Conservation (phyloP, 2,113 vertebrate species). For the Aspiorhynchus laticeps region DNA sequence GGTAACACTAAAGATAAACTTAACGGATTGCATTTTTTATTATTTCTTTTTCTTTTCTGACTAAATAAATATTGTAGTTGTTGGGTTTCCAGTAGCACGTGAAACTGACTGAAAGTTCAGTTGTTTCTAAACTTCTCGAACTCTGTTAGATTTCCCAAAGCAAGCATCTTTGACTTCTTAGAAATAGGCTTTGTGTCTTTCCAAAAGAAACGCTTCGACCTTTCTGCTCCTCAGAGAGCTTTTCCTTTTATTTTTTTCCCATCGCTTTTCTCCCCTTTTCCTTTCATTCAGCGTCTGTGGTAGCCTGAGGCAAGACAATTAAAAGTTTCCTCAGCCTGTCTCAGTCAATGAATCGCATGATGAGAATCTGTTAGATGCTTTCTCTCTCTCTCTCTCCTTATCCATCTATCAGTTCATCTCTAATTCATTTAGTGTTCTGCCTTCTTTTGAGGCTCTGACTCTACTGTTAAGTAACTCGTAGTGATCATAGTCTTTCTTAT, state of each 20-base stretch:
- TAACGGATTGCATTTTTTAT: not conserved
- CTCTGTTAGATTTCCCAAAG: slow-evolving; percentile 39
- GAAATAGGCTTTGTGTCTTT: slow-evolving; percentile 35
- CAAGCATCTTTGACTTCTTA: slow-evolving; percentile 33
- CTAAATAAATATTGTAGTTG: not conserved
- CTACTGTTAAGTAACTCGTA: not conserved
- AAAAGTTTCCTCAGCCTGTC: slow-evolving; percentile 58
- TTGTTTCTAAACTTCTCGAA: slow-evolving; percentile 33
- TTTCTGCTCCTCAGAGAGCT: slow-evolving; percentile 31
- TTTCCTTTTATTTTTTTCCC: slow-evolving; percentile 22
- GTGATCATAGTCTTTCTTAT: not conserved
- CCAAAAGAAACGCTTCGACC: slow-evolving; percentile 15
- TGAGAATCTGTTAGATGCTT: slow-evolving; percentile 55
- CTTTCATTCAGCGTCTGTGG: slow-evolving; percentile 34
- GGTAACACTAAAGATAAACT: not conserved
- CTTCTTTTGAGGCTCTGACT: not conserved
- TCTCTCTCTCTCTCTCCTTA: not conserved
- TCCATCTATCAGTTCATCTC: slow-evolving; percentile 29
- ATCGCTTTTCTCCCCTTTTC: slow-evolving; percentile 13
- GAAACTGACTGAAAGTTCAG: not conserved
- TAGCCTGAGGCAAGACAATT: slow-evolving; percentile 58
- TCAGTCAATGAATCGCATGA: slow-evolving; percentile 56
- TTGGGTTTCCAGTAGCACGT: not conserved
- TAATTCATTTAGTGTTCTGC: slow-evolving; percentile 13
- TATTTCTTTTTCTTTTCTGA: not conserved